Evolutionary conservation across 2,888 invertebrate species (phyloP), one percentile per base, ranked within the genome.

Genomic region (Alsophila aescularia): DNA sequence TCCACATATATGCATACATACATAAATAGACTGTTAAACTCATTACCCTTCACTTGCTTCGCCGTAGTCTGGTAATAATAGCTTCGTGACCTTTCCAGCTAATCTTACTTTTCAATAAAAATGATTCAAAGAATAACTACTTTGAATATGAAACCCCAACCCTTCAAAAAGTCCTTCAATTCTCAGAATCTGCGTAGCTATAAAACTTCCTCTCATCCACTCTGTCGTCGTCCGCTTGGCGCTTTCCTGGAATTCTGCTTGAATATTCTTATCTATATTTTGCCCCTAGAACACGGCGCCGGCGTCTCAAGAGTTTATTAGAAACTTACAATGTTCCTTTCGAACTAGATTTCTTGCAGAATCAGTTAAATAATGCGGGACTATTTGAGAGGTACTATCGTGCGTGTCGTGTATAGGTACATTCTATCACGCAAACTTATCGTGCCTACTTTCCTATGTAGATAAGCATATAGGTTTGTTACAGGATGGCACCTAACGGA

Each of bases 231-330:
- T 29, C 29, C 9, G 2, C 2, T 29, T 3, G 2, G 1, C 2
- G 29, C 29, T 29, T 29, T 29, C 29, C 29, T 29, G 29, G 10
- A 29, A 29, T 29, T 29, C 10, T 10, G 29, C 29, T 3, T 29
- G 2, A 9, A 4, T 27, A 27, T 27, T n/a, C 27, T 29, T 29
- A n/a, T 29, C 10, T 29, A 29, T 8, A 3, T 29, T 29, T 29
- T 29, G 10, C 29, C 29, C 6, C 8, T n/a, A 7, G 5, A 10
- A 2, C 14, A 36, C 13, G 35, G n/a, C n/a, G n/a, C n/a, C n/a
- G n/a, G 52, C n/a, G 15, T 36, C 47, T 53, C 21, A 14, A 29
- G 31, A 29, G 35, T 36, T 48, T 35, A 47, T 44, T 45, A 41
- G 12, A 29, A 35, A 13, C 34, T 45, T 31, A 39, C 45, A 24